Percentiles rank a stretch among this genome's conserved stretches.
These are phyloP conservation scores for Brachypodius melanocephalos DNA, from an alignment of 2,113 vertebrate species.

Conservation along the genomic window DNA sequence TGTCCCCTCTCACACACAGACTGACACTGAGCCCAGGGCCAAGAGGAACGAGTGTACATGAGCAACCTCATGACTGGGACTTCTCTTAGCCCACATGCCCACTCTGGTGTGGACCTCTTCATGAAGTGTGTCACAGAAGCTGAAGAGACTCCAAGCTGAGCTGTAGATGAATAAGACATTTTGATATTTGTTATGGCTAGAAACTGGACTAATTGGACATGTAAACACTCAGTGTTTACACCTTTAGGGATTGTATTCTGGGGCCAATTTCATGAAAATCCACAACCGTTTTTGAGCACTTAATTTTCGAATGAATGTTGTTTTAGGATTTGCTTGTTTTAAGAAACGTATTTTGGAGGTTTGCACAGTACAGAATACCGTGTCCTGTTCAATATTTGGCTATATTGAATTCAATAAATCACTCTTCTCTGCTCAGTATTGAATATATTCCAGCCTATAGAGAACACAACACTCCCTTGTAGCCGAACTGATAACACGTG, in stretches of 20 bases:
- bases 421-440: background rate
- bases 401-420: background rate
- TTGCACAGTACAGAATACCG: background rate
- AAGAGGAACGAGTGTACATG: accelerated
- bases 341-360: background rate
- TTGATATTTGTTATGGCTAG: background rate
- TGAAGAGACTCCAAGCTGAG: background rate
- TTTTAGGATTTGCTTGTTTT: slow-evolving; percentile 11
- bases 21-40: background rate
- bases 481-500: background rate
- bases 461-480: background rate
- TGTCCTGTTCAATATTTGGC: background rate
- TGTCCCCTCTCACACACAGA: background rate
- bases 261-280: background rate
- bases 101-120: background rate
- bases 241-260: background rate
- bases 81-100: accelerated
- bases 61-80: background rate
- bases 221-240: background rate
- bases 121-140: background rate
- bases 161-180: background rate
- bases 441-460: background rate
- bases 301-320: background rate
- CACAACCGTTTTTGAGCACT: background rate
- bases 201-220: background rate